Conservation (phyloP, 2,797 vertebrate genomes). For the Enteromius unitaeniatus region DNA sequence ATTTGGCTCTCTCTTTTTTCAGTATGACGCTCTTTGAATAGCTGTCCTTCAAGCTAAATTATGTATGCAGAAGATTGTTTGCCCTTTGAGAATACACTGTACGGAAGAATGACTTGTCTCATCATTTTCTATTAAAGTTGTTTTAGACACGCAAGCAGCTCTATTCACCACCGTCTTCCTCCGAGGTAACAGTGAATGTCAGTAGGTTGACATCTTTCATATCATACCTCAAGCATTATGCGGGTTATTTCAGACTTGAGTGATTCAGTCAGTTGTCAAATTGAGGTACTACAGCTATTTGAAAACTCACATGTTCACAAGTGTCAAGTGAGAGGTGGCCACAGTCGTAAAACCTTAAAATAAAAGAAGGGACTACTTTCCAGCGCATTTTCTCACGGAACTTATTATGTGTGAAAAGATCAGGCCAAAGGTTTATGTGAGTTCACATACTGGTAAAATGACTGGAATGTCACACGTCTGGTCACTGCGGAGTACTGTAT, state of each 20-base stretch:
- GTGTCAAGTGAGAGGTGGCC: constrained; percentile 3
- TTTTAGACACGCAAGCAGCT: constrained; percentile 12
- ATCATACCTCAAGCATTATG: constrained; percentile 27
- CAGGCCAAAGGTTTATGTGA: not conserved
- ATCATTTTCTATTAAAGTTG: constrained; percentile 45
- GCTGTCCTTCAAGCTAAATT: constrained; percentile 41
- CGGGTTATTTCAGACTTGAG: constrained; percentile 14
- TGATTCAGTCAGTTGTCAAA: constrained; percentile 38
- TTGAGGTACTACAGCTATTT: constrained; percentile 10
- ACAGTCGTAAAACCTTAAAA: not conserved
- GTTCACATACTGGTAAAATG: not conserved
- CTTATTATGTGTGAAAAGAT: not conserved
- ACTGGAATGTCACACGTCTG: not conserved
- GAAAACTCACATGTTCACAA: not conserved
- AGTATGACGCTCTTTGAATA: constrained; percentile 15
- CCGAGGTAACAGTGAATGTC: constrained; percentile 17
- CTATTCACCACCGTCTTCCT: not conserved
- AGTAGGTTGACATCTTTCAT: constrained; percentile 21
- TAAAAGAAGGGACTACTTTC: not conserved
- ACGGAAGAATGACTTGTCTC: constrained; percentile 37
- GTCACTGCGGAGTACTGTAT: not conserved
- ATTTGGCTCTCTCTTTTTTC: constrained; percentile 11
- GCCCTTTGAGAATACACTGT: constrained; percentile 35
- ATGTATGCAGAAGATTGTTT: constrained; percentile 38
- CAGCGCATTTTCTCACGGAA: not conserved